phyloP scores from a whole-genome alignment of 1,140 invertebrate species.

The Lepidotrigona ventralis region DNA sequence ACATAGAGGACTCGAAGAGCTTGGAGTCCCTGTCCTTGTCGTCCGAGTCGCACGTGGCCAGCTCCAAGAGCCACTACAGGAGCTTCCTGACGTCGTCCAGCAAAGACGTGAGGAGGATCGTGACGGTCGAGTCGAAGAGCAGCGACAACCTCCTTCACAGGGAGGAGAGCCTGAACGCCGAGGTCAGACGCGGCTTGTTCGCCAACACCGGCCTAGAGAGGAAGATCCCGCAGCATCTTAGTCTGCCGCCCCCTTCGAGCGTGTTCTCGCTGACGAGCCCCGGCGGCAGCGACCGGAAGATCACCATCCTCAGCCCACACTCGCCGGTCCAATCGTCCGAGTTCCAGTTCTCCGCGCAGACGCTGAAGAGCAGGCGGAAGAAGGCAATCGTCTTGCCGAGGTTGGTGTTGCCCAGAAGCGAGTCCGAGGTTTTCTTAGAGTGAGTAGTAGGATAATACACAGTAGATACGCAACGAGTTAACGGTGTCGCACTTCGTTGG shows the following conservation, averaged over 20 bases:
- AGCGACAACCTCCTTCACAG: conserved; percentile 81
- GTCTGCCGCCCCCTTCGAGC: conserved; percentile 84
- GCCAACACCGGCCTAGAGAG: conserved; percentile 82
- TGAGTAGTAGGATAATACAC: conserved; percentile 77
- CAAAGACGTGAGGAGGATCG: conserved; percentile 82
- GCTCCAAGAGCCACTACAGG: conserved; percentile 77
- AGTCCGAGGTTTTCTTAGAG: conserved; percentile 84
- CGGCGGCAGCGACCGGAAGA: conserved; percentile 81
- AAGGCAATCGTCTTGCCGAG: conserved; percentile 88
- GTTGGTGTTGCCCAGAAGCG: conserved; percentile 86
- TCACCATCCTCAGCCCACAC: conserved; percentile 88
- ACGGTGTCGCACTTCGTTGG: too few relatives aligned
- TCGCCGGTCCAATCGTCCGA: conserved; percentile 83
- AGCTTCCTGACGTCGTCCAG: conserved; percentile 84
- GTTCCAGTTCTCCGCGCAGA: conserved; percentile 80
- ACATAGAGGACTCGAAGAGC: conserved; percentile 75
- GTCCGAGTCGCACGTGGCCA: conserved; percentile 79
- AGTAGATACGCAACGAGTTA: not conserved
- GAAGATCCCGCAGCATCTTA: conserved; percentile 84
- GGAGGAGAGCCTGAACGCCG: conserved; percentile 83
- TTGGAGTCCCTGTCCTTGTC: conserved; percentile 74
- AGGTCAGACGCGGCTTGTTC: conserved; percentile 84
- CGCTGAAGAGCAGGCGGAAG: conserved; percentile 84
- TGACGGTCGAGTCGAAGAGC: conserved; percentile 80
- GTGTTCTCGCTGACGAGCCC: conserved; percentile 79